Evolutionary conservation across 1,140 invertebrate species (phyloP).

Genomic region (Drosophila prosaltans): DNA sequence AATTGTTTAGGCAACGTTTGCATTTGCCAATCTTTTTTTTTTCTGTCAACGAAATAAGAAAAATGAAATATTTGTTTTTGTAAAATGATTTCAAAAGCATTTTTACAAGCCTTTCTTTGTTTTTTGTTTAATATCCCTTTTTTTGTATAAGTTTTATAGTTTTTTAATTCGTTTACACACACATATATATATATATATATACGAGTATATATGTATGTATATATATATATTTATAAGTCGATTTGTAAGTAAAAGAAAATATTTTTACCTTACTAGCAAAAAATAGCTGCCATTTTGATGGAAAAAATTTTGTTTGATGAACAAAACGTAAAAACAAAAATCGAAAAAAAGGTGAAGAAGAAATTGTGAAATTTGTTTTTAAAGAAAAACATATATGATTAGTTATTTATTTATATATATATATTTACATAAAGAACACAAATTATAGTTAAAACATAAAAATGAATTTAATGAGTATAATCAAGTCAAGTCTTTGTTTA

Average conservation of each 20-base stretch:
- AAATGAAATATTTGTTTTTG: not conserved
- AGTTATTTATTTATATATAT: not conserved
- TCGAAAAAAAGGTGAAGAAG: not conserved
- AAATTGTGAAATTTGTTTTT: not conserved
- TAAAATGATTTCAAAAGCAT: conserved; percentile 36
- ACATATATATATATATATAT: conserved; percentile 24
- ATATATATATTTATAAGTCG: conserved; percentile 73
- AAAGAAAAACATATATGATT: not conserved
- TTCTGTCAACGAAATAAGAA: conserved; percentile 4
- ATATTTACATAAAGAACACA: conserved; percentile 25
- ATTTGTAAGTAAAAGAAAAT: conserved; percentile 79
- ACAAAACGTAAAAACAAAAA: conserved; percentile 46
- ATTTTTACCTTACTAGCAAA: conserved; percentile 79
- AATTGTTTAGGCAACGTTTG: conserved; percentile 18
- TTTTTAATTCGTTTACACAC: conserved; percentile 31
- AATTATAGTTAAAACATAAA: conserved; percentile 27
- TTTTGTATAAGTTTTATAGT: conserved; percentile 8
- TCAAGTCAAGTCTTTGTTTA: conserved; percentile 76
- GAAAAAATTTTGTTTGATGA: conserved; percentile 66
- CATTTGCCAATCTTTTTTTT: conserved; percentile 8
- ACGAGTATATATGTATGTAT: conserved; percentile 21
- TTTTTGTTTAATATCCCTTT: not conserved
- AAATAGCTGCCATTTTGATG: conserved; percentile 82
- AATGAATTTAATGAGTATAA: conserved; percentile 54
- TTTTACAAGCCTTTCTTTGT: conserved; percentile 51